phyloP scores from a whole-genome alignment of 37 sponge, comb jelly and placozoan genomes.

The Oopsacas minuta region DNA sequence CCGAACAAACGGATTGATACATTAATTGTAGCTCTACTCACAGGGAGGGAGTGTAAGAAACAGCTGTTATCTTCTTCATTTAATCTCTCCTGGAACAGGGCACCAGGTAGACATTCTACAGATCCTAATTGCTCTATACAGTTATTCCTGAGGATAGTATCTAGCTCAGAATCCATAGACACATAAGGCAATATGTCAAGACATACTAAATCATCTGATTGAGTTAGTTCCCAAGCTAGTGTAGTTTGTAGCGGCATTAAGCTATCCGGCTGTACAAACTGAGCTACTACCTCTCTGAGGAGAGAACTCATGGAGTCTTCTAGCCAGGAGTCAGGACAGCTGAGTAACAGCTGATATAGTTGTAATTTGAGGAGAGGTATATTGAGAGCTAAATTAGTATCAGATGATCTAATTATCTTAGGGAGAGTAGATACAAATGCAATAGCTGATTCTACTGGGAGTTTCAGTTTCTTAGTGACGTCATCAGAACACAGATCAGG shows the following conservation, averaged over 20 bases:
- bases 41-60: slow-evolving; percentile 72
- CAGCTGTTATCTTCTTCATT: not conserved
- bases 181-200: slow-evolving; percentile 77
- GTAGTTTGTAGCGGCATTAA: slow-evolving; percentile 63
- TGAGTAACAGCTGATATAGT: not conserved
- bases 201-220: slow-evolving; percentile 70
- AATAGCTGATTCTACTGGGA: slow-evolving; percentile 67
- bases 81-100: not conserved
- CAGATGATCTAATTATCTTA: not conserved
- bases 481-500: slow-evolving; percentile 63
- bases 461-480: slow-evolving; percentile 49
- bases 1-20: slow-evolving; percentile 82
- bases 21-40: slow-evolving; percentile 90
- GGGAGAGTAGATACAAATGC: slow-evolving; percentile 25
- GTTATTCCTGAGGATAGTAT: slow-evolving; percentile 42
- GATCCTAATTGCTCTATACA: not conserved
- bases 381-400: not conserved
- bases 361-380: not conserved
- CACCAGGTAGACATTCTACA: not conserved
- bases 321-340: not conserved
- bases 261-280: slow-evolving; percentile 67
- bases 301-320: slow-evolving; percentile 49
- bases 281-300: slow-evolving; percentile 77
- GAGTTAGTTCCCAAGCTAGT: slow-evolving; percentile 76
- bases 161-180: slow-evolving; percentile 71